Percentiles rank a stretch among this genome's conserved stretches.
Conservation (phyloP, 37 sponge, comb jelly and placozoan genomes). For the Corticium candelabrum region DNA sequence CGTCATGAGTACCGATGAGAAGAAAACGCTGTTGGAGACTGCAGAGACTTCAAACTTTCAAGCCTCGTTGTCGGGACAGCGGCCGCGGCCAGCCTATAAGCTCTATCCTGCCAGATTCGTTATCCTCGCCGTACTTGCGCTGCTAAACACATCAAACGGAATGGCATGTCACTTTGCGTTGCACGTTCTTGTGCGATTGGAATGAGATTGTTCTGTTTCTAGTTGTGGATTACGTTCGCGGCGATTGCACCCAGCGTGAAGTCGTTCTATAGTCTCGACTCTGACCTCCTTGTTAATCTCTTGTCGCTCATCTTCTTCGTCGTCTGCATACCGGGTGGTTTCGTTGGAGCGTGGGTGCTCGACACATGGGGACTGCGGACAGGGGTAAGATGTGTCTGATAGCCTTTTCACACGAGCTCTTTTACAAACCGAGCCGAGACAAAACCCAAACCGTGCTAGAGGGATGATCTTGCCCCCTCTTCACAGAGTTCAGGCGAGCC, state of each 20-base stretch:
- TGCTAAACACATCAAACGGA: background rate
- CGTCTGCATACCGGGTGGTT: slow-evolving; percentile 51
- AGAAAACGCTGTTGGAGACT: no score
- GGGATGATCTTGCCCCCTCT: no score
- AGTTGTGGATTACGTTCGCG: slow-evolving; percentile 78
- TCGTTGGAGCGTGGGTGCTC: slow-evolving; percentile 51
- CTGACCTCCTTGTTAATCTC: slow-evolving; percentile 41
- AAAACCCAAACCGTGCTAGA: no score
- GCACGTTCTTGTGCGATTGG: no score
- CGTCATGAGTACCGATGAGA: no score
- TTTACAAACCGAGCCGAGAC: no score
- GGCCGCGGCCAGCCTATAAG: no score
- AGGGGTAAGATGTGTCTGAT: slow-evolving; percentile 63
- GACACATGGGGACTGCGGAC: slow-evolving; percentile 51
- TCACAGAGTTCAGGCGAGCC: no score
- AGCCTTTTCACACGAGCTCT: no score
- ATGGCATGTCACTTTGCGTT: background rate
- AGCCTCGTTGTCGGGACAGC: no score
- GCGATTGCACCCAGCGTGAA: slow-evolving; percentile 41
- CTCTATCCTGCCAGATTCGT: background rate
- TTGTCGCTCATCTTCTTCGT: slow-evolving; percentile 53
- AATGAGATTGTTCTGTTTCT: background rate
- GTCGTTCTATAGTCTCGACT: slow-evolving; percentile 34
- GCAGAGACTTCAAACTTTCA: no score
- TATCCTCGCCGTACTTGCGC: background rate